Evolutionary conservation across 2,888 invertebrate genomes (phyloP).

Genomic region (Ypsolopha sequella): DNA sequence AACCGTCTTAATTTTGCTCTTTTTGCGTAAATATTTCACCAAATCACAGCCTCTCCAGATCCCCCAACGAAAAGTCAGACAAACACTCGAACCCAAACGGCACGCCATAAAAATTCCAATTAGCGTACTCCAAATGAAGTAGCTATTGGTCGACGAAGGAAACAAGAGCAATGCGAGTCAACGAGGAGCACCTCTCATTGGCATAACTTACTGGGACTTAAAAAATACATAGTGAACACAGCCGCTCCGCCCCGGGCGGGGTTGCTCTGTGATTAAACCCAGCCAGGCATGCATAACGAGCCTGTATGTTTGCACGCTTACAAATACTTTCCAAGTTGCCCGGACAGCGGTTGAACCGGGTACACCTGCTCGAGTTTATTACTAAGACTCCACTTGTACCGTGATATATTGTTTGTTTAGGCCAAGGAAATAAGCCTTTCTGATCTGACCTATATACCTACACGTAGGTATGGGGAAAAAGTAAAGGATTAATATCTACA

Average conservation of each 20-base stretch:
- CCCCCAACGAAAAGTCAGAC: neutral
- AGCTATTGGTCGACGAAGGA: slow-evolving; percentile 10
- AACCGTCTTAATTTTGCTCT: too few species aligned
- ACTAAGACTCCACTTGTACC: slow-evolving; percentile 37
- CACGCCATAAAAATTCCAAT: slow-evolving; percentile 19
- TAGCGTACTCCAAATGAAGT: slow-evolving; percentile 19
- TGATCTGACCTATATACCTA: slow-evolving; percentile 45
- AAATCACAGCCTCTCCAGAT: neutral
- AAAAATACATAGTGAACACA: slow-evolving; percentile 68
- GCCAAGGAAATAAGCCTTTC: slow-evolving; percentile 10
- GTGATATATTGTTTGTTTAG: slow-evolving; percentile 49
- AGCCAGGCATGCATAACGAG: slow-evolving; percentile 65
- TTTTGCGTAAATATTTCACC: neutral
- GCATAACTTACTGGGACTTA: slow-evolving; percentile 37
- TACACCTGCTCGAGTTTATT: slow-evolving; percentile 59
- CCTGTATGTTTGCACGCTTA: slow-evolving; percentile 60
- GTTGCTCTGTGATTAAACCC: slow-evolving; percentile 60
- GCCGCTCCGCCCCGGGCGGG: slow-evolving; percentile 51
- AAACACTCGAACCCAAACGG: neutral
- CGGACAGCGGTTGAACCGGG: slow-evolving; percentile 45
- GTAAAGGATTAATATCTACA: slow-evolving; percentile 45
- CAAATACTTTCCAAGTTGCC: slow-evolving; percentile 48
- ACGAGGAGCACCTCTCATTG: slow-evolving; percentile 9
- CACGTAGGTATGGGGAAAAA: slow-evolving; percentile 11
- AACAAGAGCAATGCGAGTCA: slow-evolving; percentile 17